These are phyloP conservation scores for Amphimallon solstitiale DNA, from an alignment of 2,888 invertebrate species.

Conservation along the genomic window DNA sequence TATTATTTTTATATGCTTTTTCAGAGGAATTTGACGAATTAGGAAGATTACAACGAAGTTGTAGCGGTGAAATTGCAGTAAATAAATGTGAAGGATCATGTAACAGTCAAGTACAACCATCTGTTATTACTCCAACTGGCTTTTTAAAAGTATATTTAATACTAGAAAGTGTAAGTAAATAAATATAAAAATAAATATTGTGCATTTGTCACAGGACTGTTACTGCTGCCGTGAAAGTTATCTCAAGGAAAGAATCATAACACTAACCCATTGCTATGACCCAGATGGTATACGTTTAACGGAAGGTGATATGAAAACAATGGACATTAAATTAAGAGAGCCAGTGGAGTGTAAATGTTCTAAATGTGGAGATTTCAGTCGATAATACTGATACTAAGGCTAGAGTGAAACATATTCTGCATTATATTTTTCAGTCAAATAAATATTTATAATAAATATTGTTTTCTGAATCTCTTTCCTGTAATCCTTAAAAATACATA, in stretches of 20 bases:
- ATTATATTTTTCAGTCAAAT: slow-evolving; percentile 17
- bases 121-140: slow-evolving; percentile 87
- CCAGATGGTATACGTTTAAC: slow-evolving; percentile 84
- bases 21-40: slow-evolving; percentile 89
- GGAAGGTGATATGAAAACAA: slow-evolving; percentile 74
- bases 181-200: not conserved
- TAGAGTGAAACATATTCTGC: not conserved
- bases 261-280: slow-evolving; percentile 87
- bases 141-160: slow-evolving; percentile 78
- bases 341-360: slow-evolving; percentile 91
- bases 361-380: slow-evolving; percentile 87
- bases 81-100: slow-evolving; percentile 96
- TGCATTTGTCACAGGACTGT: slow-evolving; percentile 75
- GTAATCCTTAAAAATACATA: not conserved
- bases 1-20: slow-evolving; percentile 40
- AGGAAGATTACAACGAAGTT: slow-evolving; percentile 85
- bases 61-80: slow-evolving; percentile 88
- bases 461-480: not conserved
- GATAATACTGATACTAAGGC: slow-evolving; percentile 63
- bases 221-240: slow-evolving; percentile 91
- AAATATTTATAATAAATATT: slow-evolving; percentile 6
- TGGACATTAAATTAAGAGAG: slow-evolving; percentile 86
- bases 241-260: slow-evolving; percentile 81
- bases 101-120: slow-evolving; percentile 91
- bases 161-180: not conserved